Evolutionary conservation across 2,797 vertebrate genomes (phyloP), one percentile per base, ranked within the genome.

Genomic region (Diceros bicornis): DNA sequence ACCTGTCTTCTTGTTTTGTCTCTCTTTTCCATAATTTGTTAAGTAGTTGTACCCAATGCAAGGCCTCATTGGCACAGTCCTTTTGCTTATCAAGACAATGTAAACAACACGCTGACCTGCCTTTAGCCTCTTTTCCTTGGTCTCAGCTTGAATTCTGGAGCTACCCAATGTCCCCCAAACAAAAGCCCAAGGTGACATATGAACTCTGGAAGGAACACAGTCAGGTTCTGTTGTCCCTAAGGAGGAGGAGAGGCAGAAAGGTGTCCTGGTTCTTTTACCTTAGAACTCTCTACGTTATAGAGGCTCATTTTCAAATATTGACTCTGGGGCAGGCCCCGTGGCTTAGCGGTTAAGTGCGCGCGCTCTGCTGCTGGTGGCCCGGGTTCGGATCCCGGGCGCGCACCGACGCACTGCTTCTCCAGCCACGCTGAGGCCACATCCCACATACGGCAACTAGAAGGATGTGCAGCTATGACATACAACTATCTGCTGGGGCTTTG

Each of bases 111-210:
- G 14, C 55, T 59, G 50, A 71, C 82, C 85, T 64, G 14, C 55
- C 79, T 92, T 93, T 23, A 95, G 37, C 29, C 69, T 91, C 85
- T 75, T 88, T 59, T n/a, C 41, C 55, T 94, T 68, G 34, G 68
- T 95, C 79, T 77, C 66, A 93, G 37, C 37, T 94, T 84, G 74
- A 88, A 88, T 83, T 77, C 93, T 79, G 64, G 44, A 94, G n/a
- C 68, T 37, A 41, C 59, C 59, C 83, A 72, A 0, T 41, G 34
- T 75, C 86, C 62, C 18, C 16, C 52, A 84, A 52, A 64, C 75
- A 89, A 61, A 94, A 94, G 25, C 32, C 50, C 61, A 68, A 77
- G 23, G 72, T 84, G 37, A 64, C 5, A 20, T 47, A 34, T 82
- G 64, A 89, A 50, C 34, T 25, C 47, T 23, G 14, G 20, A 91